These are phyloP conservation scores for Marronus borbonicus DNA, from an alignment of 2,888 invertebrate genomes.

Conservation along the genomic window DNA sequence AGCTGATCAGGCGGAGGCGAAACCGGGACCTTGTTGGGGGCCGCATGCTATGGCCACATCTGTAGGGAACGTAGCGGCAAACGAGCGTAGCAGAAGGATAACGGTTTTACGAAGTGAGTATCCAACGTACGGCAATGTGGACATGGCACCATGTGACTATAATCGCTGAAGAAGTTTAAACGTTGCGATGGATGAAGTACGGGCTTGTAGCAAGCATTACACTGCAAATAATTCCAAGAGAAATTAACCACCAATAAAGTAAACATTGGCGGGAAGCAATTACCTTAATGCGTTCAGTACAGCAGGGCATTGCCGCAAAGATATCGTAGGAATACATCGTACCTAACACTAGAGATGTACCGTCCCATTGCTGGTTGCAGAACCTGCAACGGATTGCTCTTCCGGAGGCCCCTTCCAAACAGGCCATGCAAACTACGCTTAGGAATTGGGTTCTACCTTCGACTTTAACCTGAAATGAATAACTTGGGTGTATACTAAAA, in stretches of 20 bases:
- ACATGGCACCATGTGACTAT: conserved; percentile 92
- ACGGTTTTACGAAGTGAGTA: conserved; percentile 95
- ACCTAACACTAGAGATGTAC: conserved; percentile 93
- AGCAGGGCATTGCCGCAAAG: conserved; percentile 97
- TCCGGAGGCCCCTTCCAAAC: conserved; percentile 87
- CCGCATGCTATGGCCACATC: conserved; percentile 92
- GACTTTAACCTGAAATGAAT: conserved; percentile 79
- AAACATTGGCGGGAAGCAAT: conserved; percentile 55
- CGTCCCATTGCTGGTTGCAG: conserved; percentile 92
- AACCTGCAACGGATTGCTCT: conserved; percentile 87
- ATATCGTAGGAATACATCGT: conserved; percentile 99
- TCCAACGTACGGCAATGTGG: conserved; percentile 92
- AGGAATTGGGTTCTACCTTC: conserved; percentile 92
- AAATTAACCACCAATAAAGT: too few relatives aligned
- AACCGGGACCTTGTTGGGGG: conserved; percentile 64
- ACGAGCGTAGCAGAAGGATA: conserved; percentile 88
- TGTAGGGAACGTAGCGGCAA: conserved; percentile 74
- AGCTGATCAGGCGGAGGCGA: conserved; percentile 54
- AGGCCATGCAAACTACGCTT: conserved; percentile 95
- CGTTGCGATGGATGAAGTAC: conserved; percentile 90
- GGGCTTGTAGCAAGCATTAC: conserved; percentile 93
- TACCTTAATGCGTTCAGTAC: conserved; percentile 92
- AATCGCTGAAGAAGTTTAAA: conserved; percentile 94
- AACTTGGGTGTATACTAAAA: too few relatives aligned
- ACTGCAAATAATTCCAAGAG: conserved; percentile 73